Percentiles rank a stretch among this genome's conserved stretches.
phyloP scores from a whole-genome alignment of 2,797 vertebrate species.

The Cheirogaleus major region DNA sequence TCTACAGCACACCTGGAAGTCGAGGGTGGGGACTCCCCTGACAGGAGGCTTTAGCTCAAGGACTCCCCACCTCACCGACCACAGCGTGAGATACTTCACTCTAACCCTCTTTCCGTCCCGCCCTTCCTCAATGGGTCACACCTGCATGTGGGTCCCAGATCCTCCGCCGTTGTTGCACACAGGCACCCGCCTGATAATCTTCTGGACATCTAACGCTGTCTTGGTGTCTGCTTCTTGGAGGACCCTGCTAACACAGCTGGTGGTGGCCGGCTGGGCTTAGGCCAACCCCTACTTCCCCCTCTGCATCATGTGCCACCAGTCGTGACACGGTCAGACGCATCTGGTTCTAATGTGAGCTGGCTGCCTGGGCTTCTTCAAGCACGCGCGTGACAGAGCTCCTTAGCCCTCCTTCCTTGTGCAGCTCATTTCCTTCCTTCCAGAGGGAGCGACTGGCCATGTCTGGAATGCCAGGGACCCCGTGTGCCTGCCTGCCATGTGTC shows the following conservation, averaged over 20 bases:
- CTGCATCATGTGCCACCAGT: not conserved
- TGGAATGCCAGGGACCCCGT: not conserved
- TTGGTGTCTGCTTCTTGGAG: not conserved
- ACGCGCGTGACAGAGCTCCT: not conserved
- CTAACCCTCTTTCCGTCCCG: not conserved
- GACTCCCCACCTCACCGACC: not conserved
- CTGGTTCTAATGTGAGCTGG: not conserved
- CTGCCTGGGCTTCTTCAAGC: not conserved
- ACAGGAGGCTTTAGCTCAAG: not conserved
- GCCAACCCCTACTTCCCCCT: not conserved
- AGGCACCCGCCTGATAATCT: not conserved
- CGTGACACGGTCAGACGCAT: not conserved
- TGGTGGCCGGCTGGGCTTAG: not conserved
- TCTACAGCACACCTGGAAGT: not conserved
- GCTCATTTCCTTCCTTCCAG: not conserved
- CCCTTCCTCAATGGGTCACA: not conserved
- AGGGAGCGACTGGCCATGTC: not conserved
- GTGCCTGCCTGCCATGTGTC: slow-evolving; percentile 11
- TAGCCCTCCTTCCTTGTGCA: not conserved
- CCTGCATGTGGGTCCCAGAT: not conserved
- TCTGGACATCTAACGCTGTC: not conserved
- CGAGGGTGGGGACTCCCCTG: not conserved
- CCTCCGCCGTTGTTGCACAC: not conserved
- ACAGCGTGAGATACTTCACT: not conserved
- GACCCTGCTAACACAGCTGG: not conserved